A percentile compares a stretch with the other conserved stretches of the same genome.
Evolutionary conservation across 2,888 invertebrate genomes (phyloP).

Genomic region (Leptinotarsa juncta): DNA sequence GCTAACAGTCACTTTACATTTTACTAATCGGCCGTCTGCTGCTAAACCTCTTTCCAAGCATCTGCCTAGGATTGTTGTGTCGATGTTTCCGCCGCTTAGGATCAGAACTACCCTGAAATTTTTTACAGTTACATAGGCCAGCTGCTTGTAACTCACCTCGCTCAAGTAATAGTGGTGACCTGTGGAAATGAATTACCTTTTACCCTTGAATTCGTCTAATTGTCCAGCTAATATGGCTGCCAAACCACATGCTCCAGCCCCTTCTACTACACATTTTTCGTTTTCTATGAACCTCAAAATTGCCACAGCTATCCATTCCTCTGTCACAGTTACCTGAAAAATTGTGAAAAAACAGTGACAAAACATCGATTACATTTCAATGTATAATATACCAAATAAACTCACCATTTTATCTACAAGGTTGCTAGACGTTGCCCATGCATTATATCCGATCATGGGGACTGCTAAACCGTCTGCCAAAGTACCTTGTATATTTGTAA

Average conservation of each 20-base stretch:
- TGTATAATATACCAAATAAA: not conserved
- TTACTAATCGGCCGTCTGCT: conserved; percentile 82
- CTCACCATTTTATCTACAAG: conserved; percentile 76
- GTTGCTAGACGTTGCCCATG: conserved; percentile 72
- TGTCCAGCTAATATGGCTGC: conserved; percentile 76
- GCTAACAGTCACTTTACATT: conserved; percentile 83
- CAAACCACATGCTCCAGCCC: conserved; percentile 77
- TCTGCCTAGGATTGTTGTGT: conserved; percentile 89
- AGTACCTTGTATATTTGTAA: conserved; percentile 69
- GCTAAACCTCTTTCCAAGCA: conserved; percentile 90
- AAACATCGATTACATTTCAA: not conserved
- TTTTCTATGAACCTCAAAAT: conserved; percentile 73
- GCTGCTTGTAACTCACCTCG: too few species aligned
- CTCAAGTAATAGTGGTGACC: too few species aligned
- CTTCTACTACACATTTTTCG: conserved; percentile 80
- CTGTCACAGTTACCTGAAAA: conserved; percentile 70
- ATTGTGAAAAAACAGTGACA: conserved; percentile 19
- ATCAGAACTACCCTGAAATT: conserved; percentile 81
- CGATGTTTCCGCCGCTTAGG: conserved; percentile 91
- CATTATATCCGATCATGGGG: conserved; percentile 76
- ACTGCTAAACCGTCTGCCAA: conserved; percentile 80
- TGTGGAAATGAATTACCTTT: conserved; percentile 66
- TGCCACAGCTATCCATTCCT: conserved; percentile 74
- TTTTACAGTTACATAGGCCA: too few species aligned
- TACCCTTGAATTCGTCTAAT: conserved; percentile 75